Evolutionary conservation across 2,888 invertebrate species (phyloP), one percentile per base, ranked within the genome.

Genomic region (Melieria picta): DNA sequence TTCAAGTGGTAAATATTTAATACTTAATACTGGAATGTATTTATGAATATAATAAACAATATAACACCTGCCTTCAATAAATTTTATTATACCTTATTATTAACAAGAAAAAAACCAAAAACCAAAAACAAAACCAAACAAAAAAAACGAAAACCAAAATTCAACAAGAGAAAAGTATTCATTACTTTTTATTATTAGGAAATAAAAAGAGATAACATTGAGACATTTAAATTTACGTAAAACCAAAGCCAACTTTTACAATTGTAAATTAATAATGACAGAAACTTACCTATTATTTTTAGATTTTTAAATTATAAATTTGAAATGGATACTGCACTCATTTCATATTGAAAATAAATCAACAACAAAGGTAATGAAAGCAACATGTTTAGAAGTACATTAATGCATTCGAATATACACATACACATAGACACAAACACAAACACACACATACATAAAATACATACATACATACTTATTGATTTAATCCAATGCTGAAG

Each of bases 21-120:
- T 63, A 61, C 68, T 52, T 56, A 73, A 81, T 80, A 62, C 47
- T 69, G 56, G 62, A 82, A 79, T 80, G 80, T 81, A 82, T 82
- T 80, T 82, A 83, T 80, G 80, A 80, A 69, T 65, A 69, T 69
- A 81, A 82, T 79, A 79, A 71, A 81, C 77, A 81, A 82, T 80
- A 82, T 81, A 82, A 83, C 79, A 83, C 83, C 83, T 83, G 83
- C 83, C 83, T 83, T 83, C 83, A 81, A 82, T 79, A 81, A 82
- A 81, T 81, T 82, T 77, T 76, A 76, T 83, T 81, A 80, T 82
- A 83, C 76, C 75, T 76, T 75, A 76, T 81, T 78, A 72, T 71
- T 58, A 57, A 73, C 66, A 65, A 63, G 71, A 66, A 61, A 50
- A 55, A 60, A 65, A n/a, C 7, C 30, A 30, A 30, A 16, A 57